Evolutionary conservation across 1,140 invertebrate genomes (phyloP), one percentile per base, ranked within the genome.

Genomic region (Eriocheir sinensis): DNA sequence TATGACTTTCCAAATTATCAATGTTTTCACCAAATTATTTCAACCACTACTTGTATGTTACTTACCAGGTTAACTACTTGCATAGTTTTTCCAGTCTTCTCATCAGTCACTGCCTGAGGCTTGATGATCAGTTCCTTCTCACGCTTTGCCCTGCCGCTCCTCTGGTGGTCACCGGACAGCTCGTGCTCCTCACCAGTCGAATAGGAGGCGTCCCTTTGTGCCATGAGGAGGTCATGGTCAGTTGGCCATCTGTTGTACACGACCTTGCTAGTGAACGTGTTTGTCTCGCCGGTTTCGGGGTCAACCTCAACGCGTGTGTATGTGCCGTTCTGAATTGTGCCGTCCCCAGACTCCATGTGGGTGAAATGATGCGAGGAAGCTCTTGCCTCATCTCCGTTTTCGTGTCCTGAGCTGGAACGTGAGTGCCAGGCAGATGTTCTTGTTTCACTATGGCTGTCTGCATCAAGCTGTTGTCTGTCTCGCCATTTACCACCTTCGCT

Each of bases 1-100:
- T n/a, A n/a, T n/a, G n/a, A n/a, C n/a, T n/a, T n/a, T n/a, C n/a
- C n/a, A n/a, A n/a, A n/a, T n/a, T n/a, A n/a, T n/a, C n/a, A n/a
- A n/a, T n/a, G n/a, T n/a, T n/a, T n/a, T n/a, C n/a, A n/a, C n/a
- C n/a, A n/a, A n/a, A n/a, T n/a, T n/a, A n/a, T n/a, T n/a, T n/a
- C n/a, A 88, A 89, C 27, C 3, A 83, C 40, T 85, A 93, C 53
- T 12, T 81, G 21, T 3, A 15, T 38, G n/a, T 36, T 79, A 96
- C 96, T 97, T 97, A 98, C 98, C 98, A 99, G 98, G 93, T 98
- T 98, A 0, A 98, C 98, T 93, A 98, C 97, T 96, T 98, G 97
- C 96, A 97, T 97, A 94, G 97, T 97, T 95, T 98, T 97, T 36
- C 98, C 98, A 96, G 98, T 97, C 95, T 97, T 97, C 96, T 98